Evolutionary conservation across 2,888 invertebrate genomes (phyloP).

Genomic region (Podabrus alpinus): DNA sequence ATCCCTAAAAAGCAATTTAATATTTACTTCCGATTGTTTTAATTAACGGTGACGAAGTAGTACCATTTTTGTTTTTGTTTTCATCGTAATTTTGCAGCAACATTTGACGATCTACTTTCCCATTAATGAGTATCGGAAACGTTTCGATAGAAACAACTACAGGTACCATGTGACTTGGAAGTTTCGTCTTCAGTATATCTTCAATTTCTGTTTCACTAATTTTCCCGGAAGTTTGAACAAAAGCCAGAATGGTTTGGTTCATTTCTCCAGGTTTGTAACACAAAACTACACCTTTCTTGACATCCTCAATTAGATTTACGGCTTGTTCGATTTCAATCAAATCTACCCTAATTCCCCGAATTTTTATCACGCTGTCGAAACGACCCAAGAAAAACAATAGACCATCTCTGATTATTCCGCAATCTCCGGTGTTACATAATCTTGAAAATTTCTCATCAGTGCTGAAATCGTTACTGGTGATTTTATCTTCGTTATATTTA

Average conservation of each 20-base stretch:
- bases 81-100: conserved; percentile 76
- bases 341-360: conserved; percentile 85
- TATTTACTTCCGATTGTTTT: neutral
- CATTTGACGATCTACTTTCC: conserved; percentile 82
- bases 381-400: conserved; percentile 77
- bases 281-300: conserved; percentile 64
- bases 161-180: conserved; percentile 80
- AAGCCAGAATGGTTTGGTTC: conserved; percentile 73
- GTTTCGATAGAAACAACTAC: conserved; percentile 69
- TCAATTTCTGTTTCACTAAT: conserved; percentile 66
- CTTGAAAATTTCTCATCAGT: conserved; percentile 64
- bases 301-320: conserved; percentile 63
- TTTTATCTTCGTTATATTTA: conserved; percentile 72
- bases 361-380: conserved; percentile 80
- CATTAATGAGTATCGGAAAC: conserved; percentile 83
- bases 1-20: conserved; percentile 59
- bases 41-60: neutral
- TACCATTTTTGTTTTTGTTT: neutral
- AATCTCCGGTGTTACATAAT: conserved; percentile 85
- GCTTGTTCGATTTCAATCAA: conserved; percentile 81
- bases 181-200: conserved; percentile 62
- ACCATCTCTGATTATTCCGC: conserved; percentile 71
- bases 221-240: conserved; percentile 53
- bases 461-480: conserved; percentile 74
- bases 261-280: conserved; percentile 78